Percentiles rank a stretch among this genome's conserved stretches.
These are phyloP conservation scores for Latrodectus geometricus DNA, from an alignment of 1,140 invertebrate species.

Conservation along the genomic window DNA sequence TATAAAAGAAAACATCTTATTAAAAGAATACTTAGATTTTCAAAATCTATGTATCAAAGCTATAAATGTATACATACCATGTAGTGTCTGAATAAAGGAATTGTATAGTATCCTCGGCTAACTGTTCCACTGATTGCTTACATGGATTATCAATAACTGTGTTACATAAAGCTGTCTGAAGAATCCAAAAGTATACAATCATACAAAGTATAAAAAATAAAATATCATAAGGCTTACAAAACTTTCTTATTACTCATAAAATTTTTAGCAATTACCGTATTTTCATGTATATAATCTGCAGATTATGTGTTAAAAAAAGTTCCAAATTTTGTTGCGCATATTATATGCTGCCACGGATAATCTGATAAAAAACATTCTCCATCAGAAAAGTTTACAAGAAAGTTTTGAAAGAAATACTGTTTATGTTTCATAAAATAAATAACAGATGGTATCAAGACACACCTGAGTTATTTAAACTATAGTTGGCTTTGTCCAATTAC, in stretches of 20 bases:
- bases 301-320: too few species aligned
- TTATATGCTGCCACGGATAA: too few species aligned
- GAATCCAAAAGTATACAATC: conserved; percentile 60
- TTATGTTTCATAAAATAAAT: too few species aligned
- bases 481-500: too few species aligned
- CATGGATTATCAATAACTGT: conserved; percentile 92
- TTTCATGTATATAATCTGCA: conserved; percentile 19
- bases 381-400: too few species aligned
- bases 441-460: too few species aligned
- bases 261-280: neutral
- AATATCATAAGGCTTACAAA: neutral
- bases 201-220: neutral
- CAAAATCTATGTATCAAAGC: conserved; percentile 69
- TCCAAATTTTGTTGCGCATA: too few species aligned
- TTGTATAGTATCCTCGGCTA: conserved; percentile 83
- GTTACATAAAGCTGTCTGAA: conserved; percentile 87
- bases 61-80: conserved; percentile 75
- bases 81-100: conserved; percentile 90
- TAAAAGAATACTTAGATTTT: conserved; percentile 69
- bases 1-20: neutral
- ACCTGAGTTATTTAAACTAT: too few species aligned
- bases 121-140: conserved; percentile 79
- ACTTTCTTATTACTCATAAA: neutral
- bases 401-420: too few species aligned
- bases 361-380: too few species aligned